Evolutionary conservation across 2,113 vertebrate species (phyloP).

Genomic region (Rhinopomastus cyanomelas): DNA sequence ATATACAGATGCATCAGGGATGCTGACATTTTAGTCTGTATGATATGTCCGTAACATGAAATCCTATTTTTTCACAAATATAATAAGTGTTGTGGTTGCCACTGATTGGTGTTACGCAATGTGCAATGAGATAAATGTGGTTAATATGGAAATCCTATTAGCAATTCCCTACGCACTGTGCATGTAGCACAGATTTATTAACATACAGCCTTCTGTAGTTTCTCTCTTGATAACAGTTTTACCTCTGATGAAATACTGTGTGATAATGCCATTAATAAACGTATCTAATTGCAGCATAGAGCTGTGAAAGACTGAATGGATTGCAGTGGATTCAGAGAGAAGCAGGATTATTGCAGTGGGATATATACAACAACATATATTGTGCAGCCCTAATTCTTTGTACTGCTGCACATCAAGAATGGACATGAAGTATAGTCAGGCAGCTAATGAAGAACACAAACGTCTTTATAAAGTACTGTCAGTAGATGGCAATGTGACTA

Average conservation of each 20-base stretch:
- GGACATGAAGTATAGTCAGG: constrained; percentile 35
- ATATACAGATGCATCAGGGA: neutral
- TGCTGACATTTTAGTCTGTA: neutral
- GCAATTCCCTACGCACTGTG: constrained; percentile 32
- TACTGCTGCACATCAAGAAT: neutral
- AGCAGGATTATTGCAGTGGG: constrained; percentile 55
- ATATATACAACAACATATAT: neutral
- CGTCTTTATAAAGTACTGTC: constrained; percentile 68
- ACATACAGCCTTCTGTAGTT: constrained; percentile 50
- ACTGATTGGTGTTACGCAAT: constrained; percentile 64
- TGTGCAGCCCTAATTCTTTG: neutral
- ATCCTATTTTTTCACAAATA: constrained; percentile 61
- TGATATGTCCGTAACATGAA: constrained; percentile 34
- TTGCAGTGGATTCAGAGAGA: constrained; percentile 29
- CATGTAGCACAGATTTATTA: constrained; percentile 66
- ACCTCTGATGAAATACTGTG: constrained; percentile 63
- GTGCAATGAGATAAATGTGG: constrained; percentile 65
- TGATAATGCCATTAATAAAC: constrained; percentile 70
- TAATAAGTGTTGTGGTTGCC: constrained; percentile 39
- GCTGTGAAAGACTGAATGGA: constrained; percentile 53
- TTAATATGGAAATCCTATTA: constrained; percentile 78
- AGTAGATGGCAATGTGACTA: constrained; percentile 84
- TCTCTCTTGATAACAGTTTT: constrained; percentile 68
- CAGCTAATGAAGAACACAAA: constrained; percentile 39
- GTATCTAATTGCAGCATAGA: constrained; percentile 68